Conservation (phyloP, 2,113 vertebrate genomes). For the Pithys albifrons region DNA sequence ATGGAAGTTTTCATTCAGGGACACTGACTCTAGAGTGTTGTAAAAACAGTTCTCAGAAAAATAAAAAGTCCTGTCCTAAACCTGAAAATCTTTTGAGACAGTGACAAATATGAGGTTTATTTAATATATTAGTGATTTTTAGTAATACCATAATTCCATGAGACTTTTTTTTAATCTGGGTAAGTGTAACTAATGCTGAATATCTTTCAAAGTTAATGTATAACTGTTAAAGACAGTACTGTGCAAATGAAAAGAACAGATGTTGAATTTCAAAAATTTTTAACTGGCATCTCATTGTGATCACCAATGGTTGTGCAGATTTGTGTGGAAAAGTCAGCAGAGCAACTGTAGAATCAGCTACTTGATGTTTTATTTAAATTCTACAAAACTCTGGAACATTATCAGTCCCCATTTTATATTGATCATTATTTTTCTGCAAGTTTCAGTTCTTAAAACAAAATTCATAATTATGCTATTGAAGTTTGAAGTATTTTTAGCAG, state of each 20-base stretch:
- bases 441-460: slow-evolving; percentile 18
- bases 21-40: background rate
- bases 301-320: background rate
- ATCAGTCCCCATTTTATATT: background rate
- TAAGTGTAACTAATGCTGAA: background rate
- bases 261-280: background rate
- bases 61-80: background rate
- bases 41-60: background rate
- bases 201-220: background rate
- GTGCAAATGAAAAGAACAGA: background rate
- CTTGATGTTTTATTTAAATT: background rate
- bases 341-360: background rate
- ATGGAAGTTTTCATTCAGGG: background rate
- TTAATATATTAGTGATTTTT: background rate
- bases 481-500: slow-evolving; percentile 2
- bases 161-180: background rate
- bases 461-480: background rate
- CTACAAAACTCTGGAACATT: background rate
- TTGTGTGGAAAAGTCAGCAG: background rate
- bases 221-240: background rate
- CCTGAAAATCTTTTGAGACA: background rate
- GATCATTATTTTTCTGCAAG: background rate
- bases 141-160: background rate
- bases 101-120: background rate
- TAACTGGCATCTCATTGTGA: background rate